Conservation (phyloP, 2,797 vertebrate genomes). For the Diplodus puntazzo region DNA sequence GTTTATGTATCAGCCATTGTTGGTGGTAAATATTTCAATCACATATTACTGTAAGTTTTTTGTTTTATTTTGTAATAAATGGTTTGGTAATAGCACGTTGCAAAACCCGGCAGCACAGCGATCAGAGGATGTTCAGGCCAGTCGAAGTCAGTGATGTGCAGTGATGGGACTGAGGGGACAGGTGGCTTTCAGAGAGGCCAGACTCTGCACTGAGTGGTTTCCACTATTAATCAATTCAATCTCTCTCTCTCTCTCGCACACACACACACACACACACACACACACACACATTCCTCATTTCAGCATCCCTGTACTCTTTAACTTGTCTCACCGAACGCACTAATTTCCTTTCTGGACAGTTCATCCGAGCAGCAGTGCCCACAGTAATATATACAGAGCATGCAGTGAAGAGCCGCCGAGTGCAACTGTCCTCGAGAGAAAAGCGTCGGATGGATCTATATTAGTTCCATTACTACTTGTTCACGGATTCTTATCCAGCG, state of each 20-base stretch:
- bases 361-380: slow-evolving; percentile 24
- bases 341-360: slow-evolving; percentile 50
- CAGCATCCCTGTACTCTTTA: slow-evolving; percentile 21
- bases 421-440: slow-evolving; percentile 8
- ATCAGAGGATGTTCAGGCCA: not conserved
- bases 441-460: slow-evolving; percentile 14
- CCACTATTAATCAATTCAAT: slow-evolving; percentile 64
- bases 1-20: too few relatives aligned
- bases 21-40: too few relatives aligned
- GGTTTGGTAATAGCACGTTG: not conserved
- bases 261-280: slow-evolving; percentile 23
- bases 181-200: slow-evolving; percentile 44
- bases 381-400: slow-evolving; percentile 48
- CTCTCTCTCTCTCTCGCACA: slow-evolving; percentile 12
- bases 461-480: slow-evolving; percentile 15
- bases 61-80: not conserved
- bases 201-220: slow-evolving; percentile 49
- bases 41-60: not conserved
- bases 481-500: slow-evolving; percentile 10
- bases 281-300: slow-evolving; percentile 35
- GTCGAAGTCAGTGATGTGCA: slow-evolving; percentile 46
- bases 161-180: slow-evolving; percentile 48
- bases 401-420: slow-evolving; percentile 19
- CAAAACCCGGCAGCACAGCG: slow-evolving; percentile 2
- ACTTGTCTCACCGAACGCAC: slow-evolving; percentile 36